Conservation (phyloP, 2,888 invertebrate species). For the Brachylomia viminalis region DNA sequence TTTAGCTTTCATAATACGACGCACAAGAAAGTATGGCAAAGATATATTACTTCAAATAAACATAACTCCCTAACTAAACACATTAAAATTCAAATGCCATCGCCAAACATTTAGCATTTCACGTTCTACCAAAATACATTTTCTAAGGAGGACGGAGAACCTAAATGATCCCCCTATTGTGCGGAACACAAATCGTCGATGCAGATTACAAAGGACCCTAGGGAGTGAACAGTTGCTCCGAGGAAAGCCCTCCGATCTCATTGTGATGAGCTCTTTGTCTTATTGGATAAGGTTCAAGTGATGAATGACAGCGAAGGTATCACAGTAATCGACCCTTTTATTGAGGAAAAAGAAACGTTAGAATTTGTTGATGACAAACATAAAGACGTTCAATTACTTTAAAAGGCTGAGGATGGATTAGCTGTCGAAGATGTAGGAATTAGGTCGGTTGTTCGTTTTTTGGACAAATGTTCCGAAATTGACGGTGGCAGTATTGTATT, state of each 20-base stretch:
- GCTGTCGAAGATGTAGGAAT: constrained; percentile 62
- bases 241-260: constrained; percentile 65
- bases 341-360: constrained; percentile 69
- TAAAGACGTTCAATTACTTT: constrained; percentile 70
- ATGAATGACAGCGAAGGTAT: constrained; percentile 67
- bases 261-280: constrained; percentile 74
- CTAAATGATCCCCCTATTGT: constrained; percentile 70
- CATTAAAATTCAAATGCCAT: constrained; percentile 56
- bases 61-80: constrained; percentile 35
- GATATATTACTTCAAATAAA: constrained; percentile 40
- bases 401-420: constrained; percentile 66
- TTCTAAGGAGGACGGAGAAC: constrained; percentile 56
- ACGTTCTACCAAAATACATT: constrained; percentile 64
- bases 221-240: constrained; percentile 69
- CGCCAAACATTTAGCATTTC: constrained; percentile 60
- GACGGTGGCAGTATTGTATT: constrained; percentile 45
- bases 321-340: constrained; percentile 66
- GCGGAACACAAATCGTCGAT: constrained; percentile 71
- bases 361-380: constrained; percentile 67
- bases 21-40: constrained; percentile 21
- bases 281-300: constrained; percentile 70
- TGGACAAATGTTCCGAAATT: constrained; percentile 59
- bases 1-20: constrained; percentile 36
- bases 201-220: constrained; percentile 72
- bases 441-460: constrained; percentile 61